phyloP scores from a whole-genome alignment of 2,888 invertebrate genomes.

The Agrotis puta region DNA sequence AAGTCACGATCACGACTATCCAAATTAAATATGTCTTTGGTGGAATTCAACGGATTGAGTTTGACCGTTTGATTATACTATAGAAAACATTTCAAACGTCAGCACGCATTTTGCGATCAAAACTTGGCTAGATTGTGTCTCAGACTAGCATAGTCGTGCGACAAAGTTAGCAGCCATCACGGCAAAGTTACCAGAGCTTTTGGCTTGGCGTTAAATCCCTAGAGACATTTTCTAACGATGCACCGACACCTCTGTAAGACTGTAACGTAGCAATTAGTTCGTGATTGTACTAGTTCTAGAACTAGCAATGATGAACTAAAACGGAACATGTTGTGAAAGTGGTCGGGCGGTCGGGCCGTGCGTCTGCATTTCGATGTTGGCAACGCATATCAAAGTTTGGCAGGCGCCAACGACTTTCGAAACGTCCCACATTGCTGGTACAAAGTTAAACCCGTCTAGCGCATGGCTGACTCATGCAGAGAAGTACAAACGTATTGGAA shows the following conservation, averaged over 20 bases:
- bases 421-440: slow-evolving; percentile 77
- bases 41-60: slow-evolving; percentile 5
- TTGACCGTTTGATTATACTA: slow-evolving; percentile 4
- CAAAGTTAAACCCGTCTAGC: slow-evolving; percentile 74
- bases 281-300: slow-evolving; percentile 56
- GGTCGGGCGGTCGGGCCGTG: slow-evolving; percentile 68
- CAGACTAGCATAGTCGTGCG: background rate
- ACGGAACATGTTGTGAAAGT: slow-evolving; percentile 77
- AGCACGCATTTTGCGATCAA: slow-evolving; percentile 24
- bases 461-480: slow-evolving; percentile 72
- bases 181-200: slow-evolving; percentile 25
- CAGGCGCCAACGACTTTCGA: slow-evolving; percentile 83
- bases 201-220: slow-evolving; percentile 22
- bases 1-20: slow-evolving; percentile 34
- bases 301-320: slow-evolving; percentile 65
- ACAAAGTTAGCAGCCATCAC: slow-evolving; percentile 16
- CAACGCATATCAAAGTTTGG: slow-evolving; percentile 83
- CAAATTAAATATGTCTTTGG: background rate
- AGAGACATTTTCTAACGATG: slow-evolving; percentile 23
- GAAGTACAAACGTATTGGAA: slow-evolving; percentile 43
- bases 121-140: slow-evolving; percentile 11
- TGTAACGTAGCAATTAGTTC: slow-evolving; percentile 48
- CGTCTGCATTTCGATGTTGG: slow-evolving; percentile 75
- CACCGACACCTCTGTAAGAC: slow-evolving; percentile 22
- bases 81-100: slow-evolving; percentile 1